Percentiles rank a stretch among this genome's conserved stretches.
These are phyloP conservation scores for Automeris io DNA, from an alignment of 2,888 invertebrate species.

Conservation along the genomic window DNA sequence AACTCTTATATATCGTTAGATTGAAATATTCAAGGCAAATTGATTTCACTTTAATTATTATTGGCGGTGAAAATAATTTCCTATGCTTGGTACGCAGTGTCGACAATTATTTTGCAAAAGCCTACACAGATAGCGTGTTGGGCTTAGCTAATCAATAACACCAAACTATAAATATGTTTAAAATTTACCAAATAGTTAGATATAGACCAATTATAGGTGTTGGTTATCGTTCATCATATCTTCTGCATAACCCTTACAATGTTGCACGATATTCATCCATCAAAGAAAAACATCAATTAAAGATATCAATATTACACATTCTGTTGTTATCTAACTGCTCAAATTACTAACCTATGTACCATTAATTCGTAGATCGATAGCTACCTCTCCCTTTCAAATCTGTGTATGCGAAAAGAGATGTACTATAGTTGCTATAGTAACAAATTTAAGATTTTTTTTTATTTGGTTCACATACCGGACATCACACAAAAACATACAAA, in stretches of 20 bases:
- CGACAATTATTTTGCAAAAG: slow-evolving; percentile 12
- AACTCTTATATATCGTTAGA: slow-evolving; percentile 26
- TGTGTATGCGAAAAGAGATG: too few relatives aligned
- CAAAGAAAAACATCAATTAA: too few relatives aligned
- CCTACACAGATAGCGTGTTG: slow-evolving; percentile 4
- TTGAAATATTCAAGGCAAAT: slow-evolving; percentile 18
- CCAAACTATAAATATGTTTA: not conserved
- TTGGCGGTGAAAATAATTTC: slow-evolving; percentile 17
- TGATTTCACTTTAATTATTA: slow-evolving; percentile 22
- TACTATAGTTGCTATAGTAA: too few relatives aligned
- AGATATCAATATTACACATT: too few relatives aligned
- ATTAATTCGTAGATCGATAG: too few relatives aligned
- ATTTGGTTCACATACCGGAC: too few relatives aligned
- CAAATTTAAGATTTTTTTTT: too few relatives aligned
- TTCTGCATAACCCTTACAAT: not conserved
- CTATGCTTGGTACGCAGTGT: slow-evolving; percentile 12
- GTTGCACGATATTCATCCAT: not conserved
- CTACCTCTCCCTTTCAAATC: too few relatives aligned
- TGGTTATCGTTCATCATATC: not conserved
- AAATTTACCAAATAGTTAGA: not conserved
- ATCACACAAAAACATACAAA: too few relatives aligned
- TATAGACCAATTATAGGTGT: not conserved
- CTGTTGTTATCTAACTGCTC: too few relatives aligned
- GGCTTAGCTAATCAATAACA: not conserved
- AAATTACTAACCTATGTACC: too few relatives aligned